Evolutionary conservation across 1,140 invertebrate genomes (phyloP).

Genomic region (Euborellia annulipes): DNA sequence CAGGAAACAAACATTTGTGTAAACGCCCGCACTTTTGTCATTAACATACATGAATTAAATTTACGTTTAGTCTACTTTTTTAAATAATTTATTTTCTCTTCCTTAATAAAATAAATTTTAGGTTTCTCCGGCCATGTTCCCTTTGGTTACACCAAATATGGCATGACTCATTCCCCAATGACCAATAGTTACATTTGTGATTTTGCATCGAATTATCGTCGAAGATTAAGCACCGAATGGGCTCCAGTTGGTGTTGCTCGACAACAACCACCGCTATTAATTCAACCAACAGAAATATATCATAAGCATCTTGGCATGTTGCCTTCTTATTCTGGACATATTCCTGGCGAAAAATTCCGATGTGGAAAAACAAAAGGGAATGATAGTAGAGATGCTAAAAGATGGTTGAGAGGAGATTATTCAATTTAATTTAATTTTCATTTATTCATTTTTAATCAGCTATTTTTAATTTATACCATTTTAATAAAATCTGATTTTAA

Average conservation of each 20-base stretch:
- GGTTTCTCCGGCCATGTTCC: slow-evolving; percentile 50
- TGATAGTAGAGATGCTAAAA: slow-evolving; percentile 48
- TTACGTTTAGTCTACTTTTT: no score
- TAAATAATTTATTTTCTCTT: no score
- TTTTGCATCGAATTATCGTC: slow-evolving; percentile 50
- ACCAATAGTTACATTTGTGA: slow-evolving; percentile 46
- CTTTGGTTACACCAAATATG: slow-evolving; percentile 43
- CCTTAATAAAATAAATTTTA: slow-evolving; percentile 20
- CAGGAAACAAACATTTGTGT: no score
- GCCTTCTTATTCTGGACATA: slow-evolving; percentile 53
- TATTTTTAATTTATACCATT: no score
- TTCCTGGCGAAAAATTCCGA: slow-evolving; percentile 49
- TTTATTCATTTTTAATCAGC: no score
- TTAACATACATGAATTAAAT: no score
- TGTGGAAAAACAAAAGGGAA: slow-evolving; percentile 53
- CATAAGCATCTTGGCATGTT: slow-evolving; percentile 50
- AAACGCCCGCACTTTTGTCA: no score
- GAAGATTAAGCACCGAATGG: slow-evolving; percentile 46
- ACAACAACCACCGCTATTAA: slow-evolving; percentile 31
- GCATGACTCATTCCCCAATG: slow-evolving; percentile 38
- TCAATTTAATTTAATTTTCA: no score
- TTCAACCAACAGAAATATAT: slow-evolving; percentile 40
- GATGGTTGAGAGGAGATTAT: slow-evolving; percentile 35
- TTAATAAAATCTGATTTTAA: no score
- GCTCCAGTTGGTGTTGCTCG: slow-evolving; percentile 38